phyloP scores from a whole-genome alignment of 2,797 vertebrate species.

The Tachyglossus aculeatus region DNA sequence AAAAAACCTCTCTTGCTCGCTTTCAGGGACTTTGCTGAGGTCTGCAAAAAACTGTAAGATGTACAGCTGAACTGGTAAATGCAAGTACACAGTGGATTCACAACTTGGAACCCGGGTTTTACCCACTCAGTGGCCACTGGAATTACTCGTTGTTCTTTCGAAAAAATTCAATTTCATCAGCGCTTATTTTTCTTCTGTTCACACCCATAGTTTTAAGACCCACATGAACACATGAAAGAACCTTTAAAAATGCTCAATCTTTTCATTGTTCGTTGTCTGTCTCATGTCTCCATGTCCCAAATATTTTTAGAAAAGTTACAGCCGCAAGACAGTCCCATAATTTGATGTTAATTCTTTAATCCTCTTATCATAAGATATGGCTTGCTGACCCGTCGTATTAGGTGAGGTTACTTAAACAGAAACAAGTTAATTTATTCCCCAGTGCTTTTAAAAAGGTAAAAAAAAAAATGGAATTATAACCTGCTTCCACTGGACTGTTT shows the following conservation, averaged over 20 bases:
- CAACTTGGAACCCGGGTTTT: not conserved
- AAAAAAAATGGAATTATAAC: not conserved
- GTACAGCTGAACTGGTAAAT: slow-evolving; percentile 54
- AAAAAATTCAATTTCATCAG: too few relatives aligned
- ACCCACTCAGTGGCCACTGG: not conserved
- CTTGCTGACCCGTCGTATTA: slow-evolving; percentile 38
- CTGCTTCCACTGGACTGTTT: slow-evolving; percentile 8
- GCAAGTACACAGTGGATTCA: slow-evolving; percentile 51
- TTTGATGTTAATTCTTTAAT: slow-evolving; percentile 63
- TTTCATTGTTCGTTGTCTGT: not conserved
- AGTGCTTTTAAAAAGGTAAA: slow-evolving; percentile 16
- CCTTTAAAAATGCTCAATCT: not conserved
- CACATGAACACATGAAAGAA: accelerated
- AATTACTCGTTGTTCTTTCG: not conserved
- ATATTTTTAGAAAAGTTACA: not conserved
- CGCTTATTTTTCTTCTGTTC: accelerated
- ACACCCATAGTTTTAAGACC: accelerated
- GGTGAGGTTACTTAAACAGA: slow-evolving; percentile 41
- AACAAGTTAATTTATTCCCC: not conserved
- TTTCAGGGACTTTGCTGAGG: slow-evolving; percentile 23
- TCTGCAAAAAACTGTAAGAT: slow-evolving; percentile 30
- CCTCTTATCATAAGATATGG: slow-evolving; percentile 52
- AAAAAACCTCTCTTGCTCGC: not conserved
- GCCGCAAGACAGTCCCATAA: slow-evolving; percentile 40
- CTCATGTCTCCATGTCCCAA: not conserved